These are phyloP conservation scores for Leucania comma DNA, from an alignment of 2,888 invertebrate species.

Conservation along the genomic window DNA sequence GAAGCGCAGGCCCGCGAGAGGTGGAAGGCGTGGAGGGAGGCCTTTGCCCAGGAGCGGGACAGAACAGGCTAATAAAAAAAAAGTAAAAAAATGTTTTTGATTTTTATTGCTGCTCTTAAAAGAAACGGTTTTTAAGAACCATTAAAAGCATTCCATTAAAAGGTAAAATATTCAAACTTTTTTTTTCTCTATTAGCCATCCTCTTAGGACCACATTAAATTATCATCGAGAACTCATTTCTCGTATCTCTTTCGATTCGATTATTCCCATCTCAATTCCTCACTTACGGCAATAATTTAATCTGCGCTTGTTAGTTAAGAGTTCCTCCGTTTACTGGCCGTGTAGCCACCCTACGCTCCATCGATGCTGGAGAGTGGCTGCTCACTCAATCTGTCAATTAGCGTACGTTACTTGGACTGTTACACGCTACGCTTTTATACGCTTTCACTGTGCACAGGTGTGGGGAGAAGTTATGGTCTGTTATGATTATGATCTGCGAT, in stretches of 20 bases:
- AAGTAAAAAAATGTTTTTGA: background rate
- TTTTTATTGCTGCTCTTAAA: background rate
- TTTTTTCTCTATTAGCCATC: background rate
- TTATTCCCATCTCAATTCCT: conserved; percentile 19
- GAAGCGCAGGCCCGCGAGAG: too few species aligned
- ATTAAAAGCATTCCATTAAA: conserved; percentile 5
- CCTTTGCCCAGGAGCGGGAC: too few species aligned
- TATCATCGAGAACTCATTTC: conserved; percentile 15
- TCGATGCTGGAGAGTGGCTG: conserved; percentile 71
- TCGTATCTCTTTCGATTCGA: conserved; percentile 28
- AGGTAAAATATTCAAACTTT: background rate
- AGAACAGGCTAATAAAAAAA: too few species aligned
- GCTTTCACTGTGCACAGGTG: conserved; percentile 18
- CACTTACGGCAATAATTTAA: conserved; percentile 46
- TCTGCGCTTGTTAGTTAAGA: conserved; percentile 44
- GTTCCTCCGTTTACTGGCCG: conserved; percentile 19
- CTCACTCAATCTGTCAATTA: conserved; percentile 88
- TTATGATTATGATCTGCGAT: conserved; percentile 2
- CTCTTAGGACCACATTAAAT: conserved; percentile 2
- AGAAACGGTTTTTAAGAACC: background rate
- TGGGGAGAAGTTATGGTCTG: conserved; percentile 32
- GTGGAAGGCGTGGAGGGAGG: too few species aligned
- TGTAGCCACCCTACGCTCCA: conserved; percentile 62
- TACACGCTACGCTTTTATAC: conserved; percentile 68
- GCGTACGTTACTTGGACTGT: conserved; percentile 70